phyloP scores from a whole-genome alignment of 2,797 vertebrate genomes.

The Sebastes cheni region DNA sequence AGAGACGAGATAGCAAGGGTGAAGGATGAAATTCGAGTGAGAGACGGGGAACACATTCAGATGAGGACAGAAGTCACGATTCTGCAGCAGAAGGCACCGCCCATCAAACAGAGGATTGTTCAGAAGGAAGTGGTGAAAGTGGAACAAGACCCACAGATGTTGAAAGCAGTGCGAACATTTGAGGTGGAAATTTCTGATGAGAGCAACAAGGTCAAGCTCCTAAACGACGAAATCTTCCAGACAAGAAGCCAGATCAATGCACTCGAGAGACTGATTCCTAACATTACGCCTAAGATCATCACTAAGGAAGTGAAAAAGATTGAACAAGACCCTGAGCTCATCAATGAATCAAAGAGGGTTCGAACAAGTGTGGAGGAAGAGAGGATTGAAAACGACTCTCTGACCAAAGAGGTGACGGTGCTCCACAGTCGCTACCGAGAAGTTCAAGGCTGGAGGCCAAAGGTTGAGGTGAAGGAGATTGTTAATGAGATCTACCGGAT shows the following conservation, averaged over 20 bases:
- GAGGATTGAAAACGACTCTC: constrained; percentile 71
- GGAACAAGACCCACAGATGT: constrained; percentile 90
- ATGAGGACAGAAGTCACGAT: constrained; percentile 86
- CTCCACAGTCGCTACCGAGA: constrained; percentile 81
- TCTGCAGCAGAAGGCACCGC: constrained; percentile 87
- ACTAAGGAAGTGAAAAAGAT: constrained; percentile 93
- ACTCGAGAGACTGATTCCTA: constrained; percentile 89
- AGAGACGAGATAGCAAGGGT: constrained; percentile 83
- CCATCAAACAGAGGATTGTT: constrained; percentile 89
- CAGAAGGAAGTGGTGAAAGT: constrained; percentile 93
- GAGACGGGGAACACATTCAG: constrained; percentile 78
- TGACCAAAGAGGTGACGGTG: constrained; percentile 79
- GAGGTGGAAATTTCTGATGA: constrained; percentile 87
- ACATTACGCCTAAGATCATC: constrained; percentile 89
- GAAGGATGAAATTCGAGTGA: constrained; percentile 76
- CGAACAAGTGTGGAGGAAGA: constrained; percentile 82
- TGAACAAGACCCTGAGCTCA: constrained; percentile 89
- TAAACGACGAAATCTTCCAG: constrained; percentile 84
- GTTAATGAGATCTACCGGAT: constrained; percentile 90
- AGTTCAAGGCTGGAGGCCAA: constrained; percentile 82
- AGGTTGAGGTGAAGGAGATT: constrained; percentile 91
- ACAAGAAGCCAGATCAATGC: constrained; percentile 85
- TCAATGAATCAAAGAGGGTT: constrained; percentile 84
- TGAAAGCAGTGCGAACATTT: constrained; percentile 84
- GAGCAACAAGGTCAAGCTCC: constrained; percentile 74